phyloP scores from a whole-genome alignment of 1,140 invertebrate species.

The Drosophila varians region DNA sequence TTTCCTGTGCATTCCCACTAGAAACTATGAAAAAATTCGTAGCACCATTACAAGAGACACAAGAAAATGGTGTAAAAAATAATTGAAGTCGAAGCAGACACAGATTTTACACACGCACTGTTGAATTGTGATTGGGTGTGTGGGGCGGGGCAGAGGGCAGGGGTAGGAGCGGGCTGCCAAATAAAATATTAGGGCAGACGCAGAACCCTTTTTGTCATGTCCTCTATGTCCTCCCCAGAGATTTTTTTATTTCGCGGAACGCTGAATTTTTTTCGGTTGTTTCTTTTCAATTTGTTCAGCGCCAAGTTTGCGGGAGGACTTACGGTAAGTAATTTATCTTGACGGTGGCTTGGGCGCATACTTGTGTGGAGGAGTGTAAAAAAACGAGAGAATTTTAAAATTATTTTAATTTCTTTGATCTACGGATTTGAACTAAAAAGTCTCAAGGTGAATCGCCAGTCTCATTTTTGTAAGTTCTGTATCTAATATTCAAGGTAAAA shows the following conservation, averaged over 20 bases:
- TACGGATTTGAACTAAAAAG: too few species aligned
- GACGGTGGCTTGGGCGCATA: conserved; percentile 26
- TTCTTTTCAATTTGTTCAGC: conserved; percentile 60
- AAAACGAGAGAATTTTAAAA: conserved; percentile 31
- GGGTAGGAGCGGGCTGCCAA: conserved; percentile 10
- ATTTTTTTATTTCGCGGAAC: conserved; percentile 42
- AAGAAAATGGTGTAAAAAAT: conserved; percentile 77
- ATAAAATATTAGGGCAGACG: conserved; percentile 59
- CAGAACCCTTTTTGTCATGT: conserved; percentile 60
- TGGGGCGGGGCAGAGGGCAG: background rate
- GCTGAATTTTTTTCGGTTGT: conserved; percentile 12
- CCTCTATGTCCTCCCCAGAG: conserved; percentile 6
- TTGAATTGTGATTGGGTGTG: background rate
- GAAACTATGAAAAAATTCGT: conserved; percentile 44
- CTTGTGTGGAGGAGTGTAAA: conserved; percentile 11
- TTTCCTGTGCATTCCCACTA: conserved; percentile 11
- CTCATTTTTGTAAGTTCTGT: background rate
- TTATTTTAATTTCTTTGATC: conserved; percentile 52
- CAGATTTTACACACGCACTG: conserved; percentile 68
- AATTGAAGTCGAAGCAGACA: conserved; percentile 74
- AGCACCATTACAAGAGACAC: conserved; percentile 55
- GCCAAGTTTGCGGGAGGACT: conserved; percentile 53
- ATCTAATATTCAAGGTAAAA: too few species aligned
- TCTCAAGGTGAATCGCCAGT: too few species aligned
- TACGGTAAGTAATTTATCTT: conserved; percentile 79